These are phyloP conservation scores for Calephelis nemesis DNA, from an alignment of 1,140 invertebrate species.

Conservation along the genomic window DNA sequence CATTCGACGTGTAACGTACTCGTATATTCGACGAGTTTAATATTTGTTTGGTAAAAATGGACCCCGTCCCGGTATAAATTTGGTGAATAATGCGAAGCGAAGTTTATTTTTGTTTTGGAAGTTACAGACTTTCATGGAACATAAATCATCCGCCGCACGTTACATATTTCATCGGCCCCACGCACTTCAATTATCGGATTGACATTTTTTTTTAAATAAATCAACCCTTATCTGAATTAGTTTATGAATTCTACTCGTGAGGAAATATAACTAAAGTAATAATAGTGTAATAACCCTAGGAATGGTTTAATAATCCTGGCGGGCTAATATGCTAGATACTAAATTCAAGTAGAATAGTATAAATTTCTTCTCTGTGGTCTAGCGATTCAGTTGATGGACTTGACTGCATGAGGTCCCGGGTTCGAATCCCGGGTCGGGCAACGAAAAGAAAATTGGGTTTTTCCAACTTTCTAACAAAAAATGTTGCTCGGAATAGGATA, in stretches of 20 bases:
- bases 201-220: constrained; percentile 10
- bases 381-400: too few species aligned
- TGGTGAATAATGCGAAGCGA: constrained; percentile 15
- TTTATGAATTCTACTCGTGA: not conserved
- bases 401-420: too few species aligned
- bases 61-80: constrained; percentile 10
- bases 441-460: too few species aligned
- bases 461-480: too few species aligned
- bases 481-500: too few species aligned
- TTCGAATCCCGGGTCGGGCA: too few species aligned
- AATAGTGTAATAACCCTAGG: too few species aligned
- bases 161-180: constrained; percentile 12
- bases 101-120: constrained; percentile 18
- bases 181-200: constrained; percentile 8
- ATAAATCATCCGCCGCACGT: constrained; percentile 13
- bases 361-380: too few species aligned
- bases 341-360: too few species aligned
- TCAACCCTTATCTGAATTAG: constrained; percentile 12
- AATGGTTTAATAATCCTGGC: too few species aligned
- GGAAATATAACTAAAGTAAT: too few species aligned
- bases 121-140: constrained; percentile 11
- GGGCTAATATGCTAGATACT: too few species aligned
- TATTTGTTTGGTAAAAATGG: constrained; percentile 17
- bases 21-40: constrained; percentile 15
- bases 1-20: not conserved